Conservation (phyloP, 2,888 invertebrate species). For the Caprella mutica region DNA sequence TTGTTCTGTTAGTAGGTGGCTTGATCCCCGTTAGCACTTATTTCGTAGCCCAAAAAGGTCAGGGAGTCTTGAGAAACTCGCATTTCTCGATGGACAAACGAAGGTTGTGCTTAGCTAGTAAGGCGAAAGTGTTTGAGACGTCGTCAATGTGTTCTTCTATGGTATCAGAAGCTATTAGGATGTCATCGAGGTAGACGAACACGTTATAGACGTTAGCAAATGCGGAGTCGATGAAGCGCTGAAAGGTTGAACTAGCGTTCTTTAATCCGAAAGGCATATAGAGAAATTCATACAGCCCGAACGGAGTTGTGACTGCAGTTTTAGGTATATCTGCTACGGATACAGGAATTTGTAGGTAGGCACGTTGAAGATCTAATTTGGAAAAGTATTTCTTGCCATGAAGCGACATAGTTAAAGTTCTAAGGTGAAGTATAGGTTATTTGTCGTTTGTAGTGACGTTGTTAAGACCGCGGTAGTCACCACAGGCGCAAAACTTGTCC, state of each 20-base stretch:
- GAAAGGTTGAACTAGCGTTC: conserved; percentile 2
- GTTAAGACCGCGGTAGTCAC: neutral
- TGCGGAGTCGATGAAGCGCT: neutral
- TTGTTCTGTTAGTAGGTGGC: neutral
- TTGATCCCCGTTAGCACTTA: no score
- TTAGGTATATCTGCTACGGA: neutral
- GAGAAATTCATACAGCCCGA: conserved; percentile 3
- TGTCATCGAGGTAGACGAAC: neutral
- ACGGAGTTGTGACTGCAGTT: conserved; percentile 4
- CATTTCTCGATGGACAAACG: no score
- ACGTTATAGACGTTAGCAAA: neutral
- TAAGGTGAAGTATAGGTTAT: conserved; percentile 2
- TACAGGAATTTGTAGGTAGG: conserved; percentile 2
- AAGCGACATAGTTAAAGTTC: neutral
- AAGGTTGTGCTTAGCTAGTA: no score
- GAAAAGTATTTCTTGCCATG: neutral
- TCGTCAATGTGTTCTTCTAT: neutral
- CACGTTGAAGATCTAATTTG: neutral
- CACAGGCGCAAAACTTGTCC: neutral
- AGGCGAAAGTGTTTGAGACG: no score
- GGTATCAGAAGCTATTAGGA: neutral
- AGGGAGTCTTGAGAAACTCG: no score
- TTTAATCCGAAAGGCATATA: conserved; percentile 5
- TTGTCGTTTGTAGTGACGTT: neutral
- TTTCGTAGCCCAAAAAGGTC: no score